Evolutionary conservation across 2,113 vertebrate species (phyloP).

Genomic region (Myxocyprinus asiaticus): DNA sequence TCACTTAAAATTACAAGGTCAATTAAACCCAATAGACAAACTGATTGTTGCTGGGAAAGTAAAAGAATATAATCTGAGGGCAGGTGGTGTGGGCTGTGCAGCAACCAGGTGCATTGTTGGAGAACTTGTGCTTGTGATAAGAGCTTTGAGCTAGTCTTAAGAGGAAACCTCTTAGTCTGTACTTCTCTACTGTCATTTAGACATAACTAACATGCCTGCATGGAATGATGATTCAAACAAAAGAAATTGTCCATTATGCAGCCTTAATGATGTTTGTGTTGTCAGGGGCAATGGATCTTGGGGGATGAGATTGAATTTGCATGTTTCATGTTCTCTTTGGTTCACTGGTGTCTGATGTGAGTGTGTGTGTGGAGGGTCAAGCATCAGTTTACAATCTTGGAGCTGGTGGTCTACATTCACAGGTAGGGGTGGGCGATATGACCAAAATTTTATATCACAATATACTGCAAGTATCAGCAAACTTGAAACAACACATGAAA

Average conservation of each 20-base stretch:
- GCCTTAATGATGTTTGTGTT: slow-evolving; percentile 40
- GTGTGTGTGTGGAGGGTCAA: neutral
- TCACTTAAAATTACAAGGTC: slow-evolving; percentile 51
- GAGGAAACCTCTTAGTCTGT: too few relatives aligned
- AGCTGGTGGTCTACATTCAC: too few relatives aligned
- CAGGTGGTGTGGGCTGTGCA: neutral
- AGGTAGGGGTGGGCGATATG: too few relatives aligned
- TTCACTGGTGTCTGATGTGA: neutral
- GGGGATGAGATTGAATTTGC: slow-evolving; percentile 24
- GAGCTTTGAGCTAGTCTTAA: neutral
- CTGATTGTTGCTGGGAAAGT: slow-evolving; percentile 52
- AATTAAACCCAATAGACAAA: slow-evolving; percentile 50
- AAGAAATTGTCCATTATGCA: slow-evolving; percentile 33
- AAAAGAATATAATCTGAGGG: slow-evolving; percentile 48
- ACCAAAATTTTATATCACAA: too few relatives aligned
- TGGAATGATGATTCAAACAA: slow-evolving; percentile 36
- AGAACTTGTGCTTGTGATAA: neutral
- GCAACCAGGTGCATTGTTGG: neutral
- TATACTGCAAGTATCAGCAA: too few relatives aligned
- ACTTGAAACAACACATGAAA: too few relatives aligned
- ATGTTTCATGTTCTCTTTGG: slow-evolving; percentile 12
- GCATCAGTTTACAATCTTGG: too few relatives aligned
- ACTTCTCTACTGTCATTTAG: too few relatives aligned
- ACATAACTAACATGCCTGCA: neutral
- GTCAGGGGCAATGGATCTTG: slow-evolving; percentile 45